Evolutionary conservation across 2,888 invertebrate species (phyloP), one percentile per base, ranked within the genome.

Genomic region (Caenorhabditis imperialis): DNA sequence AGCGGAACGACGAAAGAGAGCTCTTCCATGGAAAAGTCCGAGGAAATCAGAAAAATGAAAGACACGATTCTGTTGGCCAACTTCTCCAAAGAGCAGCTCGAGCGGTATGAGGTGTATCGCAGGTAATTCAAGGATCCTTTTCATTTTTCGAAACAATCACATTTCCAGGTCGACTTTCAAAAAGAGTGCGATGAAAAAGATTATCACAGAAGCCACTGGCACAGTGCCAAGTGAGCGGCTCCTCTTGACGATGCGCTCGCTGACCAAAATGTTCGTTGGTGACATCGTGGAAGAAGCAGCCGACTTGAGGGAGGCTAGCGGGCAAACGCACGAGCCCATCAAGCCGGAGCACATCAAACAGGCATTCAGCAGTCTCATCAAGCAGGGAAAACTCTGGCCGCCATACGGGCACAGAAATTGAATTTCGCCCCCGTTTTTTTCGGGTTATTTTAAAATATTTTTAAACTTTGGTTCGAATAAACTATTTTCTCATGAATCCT

Each of bases 31-130:
- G 51, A 23, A 38, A 37, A 73, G 18, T 51, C 60, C 40, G 62
- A 63, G 47, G 61, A 51, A 38, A 38, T 42, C 2, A 35, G 57
- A 16, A 35, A 44, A 2, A 23, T 65, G n/a, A 30, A 42, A 6
- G 18, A 53, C 12, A n/a, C 22, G 22, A 95, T 99, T 35, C 90
- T 99, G 54, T 96, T 99, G 0, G 98, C 98, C 0, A 98, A 99
- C 89, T 99, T 99, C 85, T 95, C 97, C 0, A 97, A 97, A 89
- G 97, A 97, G 84, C 99, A 99, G 88, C 90, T 99, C 57, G 95
- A 98, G 88, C 92, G 98, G 81, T 99, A 99, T 90, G 99, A 99
- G 91, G 97, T 98, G 95, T 99, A 94, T 88, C 91, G 99, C 79
- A 91, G 99, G 86, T 93, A 48, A 42, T n/a, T n/a, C n/a, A n/a